Evolutionary conservation across 2,113 vertebrate genomes (phyloP).

Genomic region (Epinephelus lanceolatus): DNA sequence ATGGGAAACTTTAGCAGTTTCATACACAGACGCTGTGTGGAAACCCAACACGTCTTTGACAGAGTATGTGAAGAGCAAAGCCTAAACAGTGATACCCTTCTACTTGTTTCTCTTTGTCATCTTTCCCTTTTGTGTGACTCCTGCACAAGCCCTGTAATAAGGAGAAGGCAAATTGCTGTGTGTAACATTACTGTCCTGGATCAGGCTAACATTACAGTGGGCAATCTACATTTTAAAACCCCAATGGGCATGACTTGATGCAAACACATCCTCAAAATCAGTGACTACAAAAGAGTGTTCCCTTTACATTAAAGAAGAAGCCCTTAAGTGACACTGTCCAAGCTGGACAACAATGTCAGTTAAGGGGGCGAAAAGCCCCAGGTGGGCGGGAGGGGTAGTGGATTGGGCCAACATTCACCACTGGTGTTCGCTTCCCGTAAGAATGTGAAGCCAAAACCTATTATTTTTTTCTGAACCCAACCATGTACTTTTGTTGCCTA

Average conservation of each 20-base stretch:
- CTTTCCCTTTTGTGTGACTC: not conserved
- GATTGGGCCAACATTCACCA: no score
- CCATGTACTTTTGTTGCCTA: no score
- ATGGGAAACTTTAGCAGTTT: slow-evolving; percentile 4
- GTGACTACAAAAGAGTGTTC: not conserved
- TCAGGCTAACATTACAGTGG: not conserved
- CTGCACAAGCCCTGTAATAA: not conserved
- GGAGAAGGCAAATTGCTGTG: no score
- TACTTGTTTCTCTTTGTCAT: not conserved
- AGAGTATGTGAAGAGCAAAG: not conserved
- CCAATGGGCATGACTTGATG: not conserved
- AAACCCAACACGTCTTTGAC: slow-evolving; percentile 12
- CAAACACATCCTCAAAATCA: not conserved
- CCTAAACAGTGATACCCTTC: not conserved
- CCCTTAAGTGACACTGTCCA: no score
- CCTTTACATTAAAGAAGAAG: not conserved
- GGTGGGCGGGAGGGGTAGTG: no score
- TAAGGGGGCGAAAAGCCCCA: no score
- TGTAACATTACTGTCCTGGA: no score
- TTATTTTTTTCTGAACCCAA: no score
- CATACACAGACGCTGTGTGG: slow-evolving; percentile 1
- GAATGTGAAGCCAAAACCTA: no score
- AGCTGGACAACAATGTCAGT: no score
- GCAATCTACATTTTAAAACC: not conserved
- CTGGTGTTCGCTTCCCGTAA: no score